Base-by-base conservation (phyloP, 2,113 vertebrate genomes). In the Anguilla japonica region DNA sequence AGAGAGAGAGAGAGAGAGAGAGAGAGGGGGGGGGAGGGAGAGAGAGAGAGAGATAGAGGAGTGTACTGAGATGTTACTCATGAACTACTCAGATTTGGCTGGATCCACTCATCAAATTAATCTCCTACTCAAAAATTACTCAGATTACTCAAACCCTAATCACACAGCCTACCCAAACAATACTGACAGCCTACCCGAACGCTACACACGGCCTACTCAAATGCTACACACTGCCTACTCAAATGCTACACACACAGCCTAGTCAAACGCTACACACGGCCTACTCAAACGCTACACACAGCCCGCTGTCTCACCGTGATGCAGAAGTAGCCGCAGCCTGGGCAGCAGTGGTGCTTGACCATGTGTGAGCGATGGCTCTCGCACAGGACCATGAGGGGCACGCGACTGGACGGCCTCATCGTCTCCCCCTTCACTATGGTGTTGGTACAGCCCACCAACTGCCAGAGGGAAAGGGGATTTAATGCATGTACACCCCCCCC, bases 291-390 rank as follows among this genome's bases (percentile, higher is more conserved):
- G 5, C 56, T 0, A 57, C 83, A 18, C 2, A 18, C 11, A 40
- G 13, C 15, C 83, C 3, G 0, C 39, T n/a, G 16, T 15, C 95
- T 95, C 91, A 98, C 97, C 16, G 95, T 95, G 0, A 97, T 95
- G 89, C 97, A 98, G 95, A 98, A 98, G 94, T 96, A 97, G 71
- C 97, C 97, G 14, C 97, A 98, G 34, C 97, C 97, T 0, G 97
- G 97, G 85, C 97, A 98, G 92, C 97, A 98, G 93, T 98, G 97
- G 88, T 98, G 97, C 87, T 98, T 97, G 83, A 98, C 97, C 97
- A 98, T 98, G 89, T 97, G 95, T 41, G 97, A 96, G 0, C 97
- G 97, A 91, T 98, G 97, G 40, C 90, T 91, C 41, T 98, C 97
- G 81, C 97, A 98, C 41, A 98, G 95, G 22, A 98, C 95, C 97